Base-by-base conservation (phyloP, 2,113 vertebrate genomes). In the Piprites chloris region DNA sequence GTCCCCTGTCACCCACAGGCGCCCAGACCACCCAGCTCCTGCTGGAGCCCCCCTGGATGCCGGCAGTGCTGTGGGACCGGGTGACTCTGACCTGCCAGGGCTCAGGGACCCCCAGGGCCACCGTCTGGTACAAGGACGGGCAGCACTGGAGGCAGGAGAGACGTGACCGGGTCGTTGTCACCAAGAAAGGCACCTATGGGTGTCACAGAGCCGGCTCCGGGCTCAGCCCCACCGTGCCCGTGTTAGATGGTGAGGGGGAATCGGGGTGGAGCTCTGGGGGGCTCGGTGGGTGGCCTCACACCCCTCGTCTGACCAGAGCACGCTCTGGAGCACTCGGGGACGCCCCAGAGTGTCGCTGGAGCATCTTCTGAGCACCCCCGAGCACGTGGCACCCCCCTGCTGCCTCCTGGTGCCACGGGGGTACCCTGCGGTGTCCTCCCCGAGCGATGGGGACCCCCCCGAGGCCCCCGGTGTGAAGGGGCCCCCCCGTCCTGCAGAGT, bases 81-180 rank as follows among this genome's bases (percentile, higher is more conserved):
- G 66, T 69, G 46, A 69, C 66, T 21, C 66, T 69, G 66, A 69
- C 46, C 46, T 79, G 76, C 62, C 20, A 12, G 49, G 26, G 49
- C 39, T 44, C 3, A 1, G 50, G 15, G 39, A 30, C 26, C 1
- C 21, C 33, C 21, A 5, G 12, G 9, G 21, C 21, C 21, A 0
- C 39, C 23, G 12, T 5, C 16, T 62, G 37, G 61, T 62, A 62
- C 61, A 41, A 62, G 11, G 26, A 20, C 2, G 26, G 37, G 59
- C 4, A 4, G 59, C 37, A 0, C 26, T 62, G 11, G 61, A 3
- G 37, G 26, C 4, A 39, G 11, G 7, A 62, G 6, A 4, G 3
- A 62, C 35, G 0, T 1, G 37, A 62, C 11, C 6, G 8, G 5
- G 6, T 39, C 19, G 7, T 16, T 19, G 26, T 39, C 59, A 62